Evolutionary conservation across 1,140 invertebrate genomes (phyloP).

Genomic region (Proctacanthus coquilletti): DNA sequence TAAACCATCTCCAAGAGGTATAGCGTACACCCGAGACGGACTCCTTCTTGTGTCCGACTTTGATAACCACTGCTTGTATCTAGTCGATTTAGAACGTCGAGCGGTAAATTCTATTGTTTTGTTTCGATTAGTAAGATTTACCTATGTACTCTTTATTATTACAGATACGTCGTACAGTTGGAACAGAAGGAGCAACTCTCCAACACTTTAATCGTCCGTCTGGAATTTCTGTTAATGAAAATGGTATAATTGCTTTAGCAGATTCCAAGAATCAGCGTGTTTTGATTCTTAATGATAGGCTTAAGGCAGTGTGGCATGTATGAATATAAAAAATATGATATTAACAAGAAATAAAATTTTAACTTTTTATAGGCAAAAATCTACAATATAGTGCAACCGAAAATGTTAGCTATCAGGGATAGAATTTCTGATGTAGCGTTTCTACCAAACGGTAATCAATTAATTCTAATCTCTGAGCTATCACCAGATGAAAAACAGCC

Average conservation of each 20-base stretch:
- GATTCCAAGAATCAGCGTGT: conserved; percentile 86
- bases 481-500: conserved; percentile 41
- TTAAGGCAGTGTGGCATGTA: conserved; percentile 40
- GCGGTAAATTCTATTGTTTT: too few relatives aligned
- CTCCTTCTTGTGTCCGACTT: conserved; percentile 83
- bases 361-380: too few relatives aligned
- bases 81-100: too few relatives aligned
- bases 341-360: too few relatives aligned
- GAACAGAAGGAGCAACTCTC: conserved; percentile 52
- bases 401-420: conserved; percentile 35
- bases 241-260: conserved; percentile 75
- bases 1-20: conserved; percentile 80
- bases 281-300: conserved; percentile 43
- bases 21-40: conserved; percentile 69
- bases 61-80: conserved; percentile 79
- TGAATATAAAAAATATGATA: too few relatives aligned
- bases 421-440: conserved; percentile 41
- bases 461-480: conserved; percentile 40
- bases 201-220: conserved; percentile 77
- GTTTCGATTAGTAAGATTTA: too few relatives aligned
- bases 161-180: conserved; percentile 42
- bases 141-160: conserved; percentile 15
- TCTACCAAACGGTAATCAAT: conserved; percentile 37
- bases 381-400: neutral
- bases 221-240: conserved; percentile 71